Conservation (phyloP, 2,797 vertebrate genomes). For the Salarias fasciatus region DNA sequence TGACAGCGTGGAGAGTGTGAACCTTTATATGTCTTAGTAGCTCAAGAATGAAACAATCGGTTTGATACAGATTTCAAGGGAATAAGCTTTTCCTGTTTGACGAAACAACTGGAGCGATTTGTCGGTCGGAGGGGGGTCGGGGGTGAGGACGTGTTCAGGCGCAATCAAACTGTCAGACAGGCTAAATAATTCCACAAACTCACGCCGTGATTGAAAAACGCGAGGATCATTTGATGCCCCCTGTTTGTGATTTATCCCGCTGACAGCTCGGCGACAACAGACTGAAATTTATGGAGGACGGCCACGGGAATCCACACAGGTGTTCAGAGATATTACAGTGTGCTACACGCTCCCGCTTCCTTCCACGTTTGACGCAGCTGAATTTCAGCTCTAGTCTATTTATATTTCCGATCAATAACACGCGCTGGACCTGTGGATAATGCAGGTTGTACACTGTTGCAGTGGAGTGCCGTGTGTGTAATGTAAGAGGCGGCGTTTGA, state of each 20-base stretch:
- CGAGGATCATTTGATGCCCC: background rate
- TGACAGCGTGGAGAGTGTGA: too few species aligned
- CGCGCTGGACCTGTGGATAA: background rate
- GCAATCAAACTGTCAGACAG: background rate
- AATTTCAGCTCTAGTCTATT: background rate
- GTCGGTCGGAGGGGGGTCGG: too few species aligned
- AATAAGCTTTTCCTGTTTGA: background rate
- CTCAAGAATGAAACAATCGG: too few species aligned
- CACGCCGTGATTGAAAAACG: slow-evolving; percentile 1
- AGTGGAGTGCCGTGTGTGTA: background rate
- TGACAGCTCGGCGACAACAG: slow-evolving; percentile 1
- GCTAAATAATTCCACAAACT: slow-evolving; percentile 2
- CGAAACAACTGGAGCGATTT: slow-evolving; percentile 4
- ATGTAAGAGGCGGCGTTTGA: background rate
- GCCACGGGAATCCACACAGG: background rate
- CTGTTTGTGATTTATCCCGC: slow-evolving; percentile 3
- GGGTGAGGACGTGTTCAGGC: background rate
- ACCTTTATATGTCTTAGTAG: too few species aligned
- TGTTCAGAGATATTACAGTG: background rate
- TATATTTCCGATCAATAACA: background rate
- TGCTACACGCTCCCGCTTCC: background rate
- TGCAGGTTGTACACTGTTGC: background rate
- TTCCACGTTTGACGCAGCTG: background rate
- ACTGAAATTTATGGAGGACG: slow-evolving; percentile 17
- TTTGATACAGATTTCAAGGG: too few species aligned